Evolutionary conservation across 2,113 vertebrate genomes (phyloP).

Genomic region (Bos indicus): DNA sequence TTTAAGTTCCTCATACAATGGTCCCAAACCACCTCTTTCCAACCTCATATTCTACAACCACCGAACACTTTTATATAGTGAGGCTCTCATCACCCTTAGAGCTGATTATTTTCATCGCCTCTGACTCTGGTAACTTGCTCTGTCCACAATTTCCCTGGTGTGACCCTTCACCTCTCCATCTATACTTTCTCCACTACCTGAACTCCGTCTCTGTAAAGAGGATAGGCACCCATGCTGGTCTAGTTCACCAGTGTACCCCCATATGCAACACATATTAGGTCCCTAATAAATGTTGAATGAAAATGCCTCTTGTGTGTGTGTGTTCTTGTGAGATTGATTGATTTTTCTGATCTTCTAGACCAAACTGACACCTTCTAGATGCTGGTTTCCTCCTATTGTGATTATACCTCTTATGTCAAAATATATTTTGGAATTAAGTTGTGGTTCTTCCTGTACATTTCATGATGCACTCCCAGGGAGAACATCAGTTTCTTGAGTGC

Average conservation of each 20-base stretch:
- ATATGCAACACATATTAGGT: background rate
- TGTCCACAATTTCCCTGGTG: background rate
- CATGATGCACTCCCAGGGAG: background rate
- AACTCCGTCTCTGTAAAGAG: background rate
- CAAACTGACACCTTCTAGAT: background rate
- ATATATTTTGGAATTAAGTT: background rate
- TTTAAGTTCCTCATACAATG: conserved; percentile 19
- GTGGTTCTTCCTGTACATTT: background rate
- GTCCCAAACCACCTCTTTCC: background rate
- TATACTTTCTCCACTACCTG: background rate
- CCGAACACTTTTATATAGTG: background rate
- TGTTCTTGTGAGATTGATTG: background rate
- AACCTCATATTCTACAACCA: background rate
- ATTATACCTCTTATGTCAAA: background rate
- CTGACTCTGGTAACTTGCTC: background rate
- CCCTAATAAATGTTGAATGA: background rate
- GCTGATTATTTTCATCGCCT: background rate
- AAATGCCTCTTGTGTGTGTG: background rate
- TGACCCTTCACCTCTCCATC: background rate
- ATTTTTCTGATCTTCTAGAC: background rate
- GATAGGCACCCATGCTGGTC: background rate
- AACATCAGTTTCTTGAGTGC: background rate
- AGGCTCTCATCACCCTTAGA: background rate
- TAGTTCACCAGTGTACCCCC: background rate
- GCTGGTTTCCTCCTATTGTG: background rate